Evolutionary conservation across 2,888 invertebrate genomes (phyloP).

Genomic region (Diadromus collaris): DNA sequence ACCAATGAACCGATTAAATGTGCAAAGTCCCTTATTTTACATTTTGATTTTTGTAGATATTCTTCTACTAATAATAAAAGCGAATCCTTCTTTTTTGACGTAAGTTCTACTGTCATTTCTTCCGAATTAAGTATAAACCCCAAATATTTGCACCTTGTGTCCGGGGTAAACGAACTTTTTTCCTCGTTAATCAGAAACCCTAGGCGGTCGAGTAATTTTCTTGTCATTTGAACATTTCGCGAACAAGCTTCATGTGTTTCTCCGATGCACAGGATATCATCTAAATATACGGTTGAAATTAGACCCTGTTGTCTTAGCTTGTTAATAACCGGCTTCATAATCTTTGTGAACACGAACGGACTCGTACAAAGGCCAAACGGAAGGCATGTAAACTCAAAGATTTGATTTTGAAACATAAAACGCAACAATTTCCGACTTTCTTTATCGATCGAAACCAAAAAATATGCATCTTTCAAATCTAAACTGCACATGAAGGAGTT

Average conservation of each 20-base stretch:
- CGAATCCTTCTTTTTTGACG: conserved; percentile 1
- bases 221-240: conserved; percentile 13
- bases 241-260: neutral
- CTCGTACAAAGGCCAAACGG: too few species aligned
- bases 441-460: conserved; percentile 5
- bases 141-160: conserved; percentile 10
- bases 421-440: neutral
- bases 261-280: conserved; percentile 26
- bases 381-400: conserved; percentile 20
- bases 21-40: conserved; percentile 30
- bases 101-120: conserved; percentile 11
- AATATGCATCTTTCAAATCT: conserved; percentile 22
- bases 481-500: conserved; percentile 4
- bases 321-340: too few species aligned
- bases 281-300: conserved; percentile 15
- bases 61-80: neutral
- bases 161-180: conserved; percentile 8
- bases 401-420: neutral
- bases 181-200: conserved; percentile 31
- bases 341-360: too few species aligned
- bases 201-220: conserved; percentile 6
- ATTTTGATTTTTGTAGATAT: neutral
- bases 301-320: neutral
- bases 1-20: conserved; percentile 16
- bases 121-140: conserved; percentile 21